phyloP scores from a whole-genome alignment of 2,113 vertebrate species.

The Myanophis thanlyinensis region DNA sequence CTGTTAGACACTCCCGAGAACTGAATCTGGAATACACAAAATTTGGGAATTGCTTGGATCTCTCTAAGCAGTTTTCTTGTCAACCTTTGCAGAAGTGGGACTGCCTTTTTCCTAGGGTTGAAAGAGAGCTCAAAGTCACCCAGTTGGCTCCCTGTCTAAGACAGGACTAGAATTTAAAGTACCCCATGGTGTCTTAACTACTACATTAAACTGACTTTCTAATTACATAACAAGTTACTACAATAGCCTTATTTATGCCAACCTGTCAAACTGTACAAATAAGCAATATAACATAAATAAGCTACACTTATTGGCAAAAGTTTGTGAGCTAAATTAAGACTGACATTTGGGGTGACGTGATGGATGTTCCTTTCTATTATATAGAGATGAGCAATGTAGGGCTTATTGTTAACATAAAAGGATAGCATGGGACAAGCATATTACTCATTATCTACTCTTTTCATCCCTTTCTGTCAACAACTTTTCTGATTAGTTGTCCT shows the following conservation, averaged over 20 bases:
- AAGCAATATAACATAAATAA: not conserved
- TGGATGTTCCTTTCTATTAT: not conserved
- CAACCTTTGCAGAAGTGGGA: not conserved
- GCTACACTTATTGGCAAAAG: not conserved
- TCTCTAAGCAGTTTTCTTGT: not conserved
- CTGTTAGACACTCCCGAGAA: not conserved
- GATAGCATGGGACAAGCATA: not conserved
- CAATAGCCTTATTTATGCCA: not conserved
- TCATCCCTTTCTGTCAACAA: not conserved
- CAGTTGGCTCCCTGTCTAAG: not conserved
- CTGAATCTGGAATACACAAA: not conserved
- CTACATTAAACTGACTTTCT: not conserved
- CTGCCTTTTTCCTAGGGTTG: not conserved
- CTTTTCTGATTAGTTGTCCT: not conserved
- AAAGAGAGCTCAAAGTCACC: not conserved
- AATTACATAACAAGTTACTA: not conserved
- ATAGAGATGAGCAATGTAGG: not conserved
- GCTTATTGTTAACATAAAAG: not conserved
- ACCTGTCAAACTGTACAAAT: not conserved
- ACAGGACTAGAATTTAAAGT: not conserved
- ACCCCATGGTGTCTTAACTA: not conserved
- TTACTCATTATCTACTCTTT: not conserved
- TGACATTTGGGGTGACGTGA: not conserved
- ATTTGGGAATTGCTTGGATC: not conserved
- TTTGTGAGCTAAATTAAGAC: not conserved